Conservation (phyloP, 2,888 invertebrate genomes). For the Tenthredo notha region DNA sequence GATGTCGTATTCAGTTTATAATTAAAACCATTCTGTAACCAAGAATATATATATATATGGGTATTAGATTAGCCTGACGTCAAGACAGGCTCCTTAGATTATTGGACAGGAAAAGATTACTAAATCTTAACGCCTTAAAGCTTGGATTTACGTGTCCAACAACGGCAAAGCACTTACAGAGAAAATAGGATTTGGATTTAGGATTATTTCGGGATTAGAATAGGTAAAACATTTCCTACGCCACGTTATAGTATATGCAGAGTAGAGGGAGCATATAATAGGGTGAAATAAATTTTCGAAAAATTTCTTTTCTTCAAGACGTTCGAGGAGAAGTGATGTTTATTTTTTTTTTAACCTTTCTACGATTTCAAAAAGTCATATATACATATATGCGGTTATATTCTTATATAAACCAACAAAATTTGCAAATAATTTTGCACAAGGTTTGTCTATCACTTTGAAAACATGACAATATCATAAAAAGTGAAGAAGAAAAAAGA, state of each 20-base stretch:
- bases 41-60: background rate
- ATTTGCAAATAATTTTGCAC: too few relatives aligned
- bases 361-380: too few relatives aligned
- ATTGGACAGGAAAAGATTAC: constrained; percentile 35
- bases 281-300: background rate
- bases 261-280: too few relatives aligned
- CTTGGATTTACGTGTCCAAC: constrained; percentile 44
- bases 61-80: constrained; percentile 20
- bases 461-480: too few relatives aligned
- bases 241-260: background rate
- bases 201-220: constrained; percentile 33
- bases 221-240: constrained; percentile 18
- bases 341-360: too few relatives aligned
- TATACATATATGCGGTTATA: too few relatives aligned
- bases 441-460: too few relatives aligned
- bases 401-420: too few relatives aligned
- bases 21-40: background rate
- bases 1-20: background rate
- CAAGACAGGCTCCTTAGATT: background rate
- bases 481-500: too few relatives aligned
- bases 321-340: too few relatives aligned
- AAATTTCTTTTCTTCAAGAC: too few relatives aligned
- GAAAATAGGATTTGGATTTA: constrained; percentile 46
- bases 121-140: constrained; percentile 31
- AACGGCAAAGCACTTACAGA: constrained; percentile 32